A percentile compares a stretch with the other conserved stretches of the same genome.
Evolutionary conservation across 2,113 vertebrate genomes (phyloP).

Genomic region (Chinchilla lanigera): DNA sequence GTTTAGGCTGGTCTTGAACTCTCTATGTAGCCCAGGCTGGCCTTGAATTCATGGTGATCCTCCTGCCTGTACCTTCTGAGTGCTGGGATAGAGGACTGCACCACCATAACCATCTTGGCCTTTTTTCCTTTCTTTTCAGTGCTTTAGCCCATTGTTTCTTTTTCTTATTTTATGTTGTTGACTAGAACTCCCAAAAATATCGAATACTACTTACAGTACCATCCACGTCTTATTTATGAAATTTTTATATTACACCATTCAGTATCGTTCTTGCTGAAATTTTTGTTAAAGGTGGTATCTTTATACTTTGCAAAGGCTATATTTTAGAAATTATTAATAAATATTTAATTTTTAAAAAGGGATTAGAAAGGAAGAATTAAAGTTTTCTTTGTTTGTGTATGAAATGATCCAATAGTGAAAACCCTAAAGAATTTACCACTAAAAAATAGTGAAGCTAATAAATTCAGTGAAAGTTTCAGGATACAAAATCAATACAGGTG

Average conservation of each 20-base stretch:
- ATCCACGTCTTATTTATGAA: not conserved
- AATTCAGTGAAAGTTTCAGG: conserved; percentile 3
- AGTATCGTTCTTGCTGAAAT: not conserved
- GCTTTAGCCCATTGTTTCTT: not conserved
- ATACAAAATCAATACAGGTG: not conserved
- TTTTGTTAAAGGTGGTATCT: not conserved
- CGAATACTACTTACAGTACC: not conserved
- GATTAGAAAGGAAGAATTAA: not conserved
- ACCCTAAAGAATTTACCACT: not conserved
- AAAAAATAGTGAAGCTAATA: conserved; percentile 32
- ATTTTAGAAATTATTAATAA: not conserved
- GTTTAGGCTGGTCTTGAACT: not conserved
- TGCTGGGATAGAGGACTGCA: not conserved
- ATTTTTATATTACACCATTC: not conserved
- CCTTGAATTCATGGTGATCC: not conserved
- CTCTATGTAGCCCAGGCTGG: too few relatives aligned
- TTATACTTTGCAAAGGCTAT: not conserved
- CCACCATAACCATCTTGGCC: not conserved
- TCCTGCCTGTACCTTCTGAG: not conserved
- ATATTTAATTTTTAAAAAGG: not conserved
- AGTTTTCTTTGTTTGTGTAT: not conserved
- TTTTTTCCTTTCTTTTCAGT: not conserved
- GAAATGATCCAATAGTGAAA: conserved; percentile 9
- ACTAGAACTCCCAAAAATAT: not conserved
- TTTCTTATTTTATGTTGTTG: not conserved